phyloP scores from a whole-genome alignment of 2,113 vertebrate genomes.

The Notiomystis cincta region DNA sequence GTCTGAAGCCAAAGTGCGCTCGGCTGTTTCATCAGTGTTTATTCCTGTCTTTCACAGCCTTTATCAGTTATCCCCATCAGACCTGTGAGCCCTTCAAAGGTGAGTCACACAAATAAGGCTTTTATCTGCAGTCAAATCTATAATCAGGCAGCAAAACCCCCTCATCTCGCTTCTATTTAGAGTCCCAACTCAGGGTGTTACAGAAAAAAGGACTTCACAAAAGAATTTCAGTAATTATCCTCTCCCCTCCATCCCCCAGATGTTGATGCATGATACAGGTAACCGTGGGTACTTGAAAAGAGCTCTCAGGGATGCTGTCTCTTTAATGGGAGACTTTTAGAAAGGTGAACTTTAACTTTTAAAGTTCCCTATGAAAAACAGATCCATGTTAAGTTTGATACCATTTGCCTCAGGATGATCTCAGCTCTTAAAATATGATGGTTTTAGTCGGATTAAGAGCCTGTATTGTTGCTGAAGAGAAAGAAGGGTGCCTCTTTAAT shows the following conservation, averaged over 20 bases:
- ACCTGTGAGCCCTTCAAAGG: background rate
- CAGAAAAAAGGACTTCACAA: conserved; percentile 19
- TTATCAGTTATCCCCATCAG: conserved; percentile 54
- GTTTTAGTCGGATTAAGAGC: conserved; percentile 75
- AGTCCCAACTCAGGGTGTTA: background rate
- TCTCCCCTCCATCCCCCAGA: conserved; percentile 8
- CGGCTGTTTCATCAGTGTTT: conserved; percentile 23
- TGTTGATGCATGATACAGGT: conserved; percentile 16
- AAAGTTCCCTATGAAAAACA: conserved; percentile 53
- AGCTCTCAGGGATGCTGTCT: background rate
- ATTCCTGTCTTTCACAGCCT: conserved; percentile 45
- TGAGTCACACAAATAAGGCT: conserved; percentile 34
- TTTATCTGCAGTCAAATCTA: conserved; percentile 30
- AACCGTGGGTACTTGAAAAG: conserved; percentile 36
- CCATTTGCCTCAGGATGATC: conserved; percentile 70
- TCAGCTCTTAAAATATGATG: conserved; percentile 74
- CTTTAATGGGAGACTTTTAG: conserved; percentile 36
- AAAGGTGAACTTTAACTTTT: conserved; percentile 58
- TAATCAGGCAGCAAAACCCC: conserved; percentile 24
- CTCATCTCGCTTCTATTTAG: background rate
- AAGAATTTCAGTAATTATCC: conserved; percentile 52
- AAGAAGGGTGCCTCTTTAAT: conserved; percentile 75
- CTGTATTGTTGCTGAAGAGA: conserved; percentile 70
- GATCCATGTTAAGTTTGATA: conserved; percentile 66
- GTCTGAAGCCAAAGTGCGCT: background rate